Evolutionary conservation across 2,113 vertebrate species (phyloP), one percentile per base, ranked within the genome.

Genomic region (Bothrops jararaca): DNA sequence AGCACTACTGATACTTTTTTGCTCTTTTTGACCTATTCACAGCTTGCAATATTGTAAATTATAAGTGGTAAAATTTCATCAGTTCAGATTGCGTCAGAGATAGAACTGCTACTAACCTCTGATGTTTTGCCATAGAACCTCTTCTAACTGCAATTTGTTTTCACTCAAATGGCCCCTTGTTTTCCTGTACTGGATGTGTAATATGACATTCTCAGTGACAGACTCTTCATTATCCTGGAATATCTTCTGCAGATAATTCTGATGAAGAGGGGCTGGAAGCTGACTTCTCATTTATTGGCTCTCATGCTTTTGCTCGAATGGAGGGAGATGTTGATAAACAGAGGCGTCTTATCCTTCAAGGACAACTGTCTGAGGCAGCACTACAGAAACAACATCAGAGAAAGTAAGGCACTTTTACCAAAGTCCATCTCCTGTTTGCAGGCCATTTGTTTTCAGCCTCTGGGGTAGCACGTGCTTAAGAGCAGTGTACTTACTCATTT

Each of bases 271-370:
- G 97, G 88, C 96, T 99, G 96, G 98, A 98, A 89, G 97, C 96
- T 4, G 99, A 99, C 94, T 93, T 99, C 92, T 98, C 98, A 69
- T 98, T 99, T 94, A 99, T 99, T 95, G 99, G 99, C 34, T 98
- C 98, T 48, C 99, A 99, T 52, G 99, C 99, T 18, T 99, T 99
- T 92, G 98, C 99, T 86, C 98, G 98, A 48, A 99, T 99, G 99
- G 99, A 99, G 96, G 99, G 98, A 8, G 99, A 99, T 0, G 98
- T 99, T 91, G 99, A 99, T 97, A 99, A 99, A 94, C 98, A 99
- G 95, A 97, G 99, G 87, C 98, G 98, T 94, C 97, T 98, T 94
- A 98, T 99, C 95, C 98, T 99, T 50, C 99, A 99, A 97, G 99
- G 99, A 89, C 99, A 99, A 95, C 96, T 99, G 94, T 99, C 99